These are phyloP conservation scores for Bombus terrestris DNA, from an alignment of 1,140 invertebrate species.

Conservation along the genomic window DNA sequence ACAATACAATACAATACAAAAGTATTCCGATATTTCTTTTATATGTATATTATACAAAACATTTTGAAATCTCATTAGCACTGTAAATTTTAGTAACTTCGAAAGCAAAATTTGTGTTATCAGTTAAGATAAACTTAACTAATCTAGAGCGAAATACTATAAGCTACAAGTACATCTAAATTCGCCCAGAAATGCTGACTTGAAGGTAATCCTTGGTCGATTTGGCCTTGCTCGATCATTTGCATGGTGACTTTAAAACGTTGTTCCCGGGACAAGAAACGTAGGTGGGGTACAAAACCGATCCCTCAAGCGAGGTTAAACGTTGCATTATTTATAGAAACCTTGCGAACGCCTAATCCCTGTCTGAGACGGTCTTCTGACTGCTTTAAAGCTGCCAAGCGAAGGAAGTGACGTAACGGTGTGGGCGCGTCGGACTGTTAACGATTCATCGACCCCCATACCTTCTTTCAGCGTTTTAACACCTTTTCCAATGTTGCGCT, in stretches of 20 bases:
- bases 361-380: conserved; percentile 68
- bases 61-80: too few species aligned
- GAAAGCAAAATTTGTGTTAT: background rate
- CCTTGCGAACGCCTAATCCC: conserved; percentile 67
- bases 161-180: background rate
- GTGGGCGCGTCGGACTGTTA: conserved; percentile 59
- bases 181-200: background rate
- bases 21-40: too few species aligned
- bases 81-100: background rate
- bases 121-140: background rate
- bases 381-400: conserved; percentile 63
- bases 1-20: too few species aligned
- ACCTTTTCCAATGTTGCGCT: background rate
- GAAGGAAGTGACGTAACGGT: conserved; percentile 61
- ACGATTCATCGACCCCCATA: conserved; percentile 47
- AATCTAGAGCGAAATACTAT: background rate
- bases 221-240: conserved; percentile 28
- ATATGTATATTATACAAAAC: too few species aligned
- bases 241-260: conserved; percentile 51
- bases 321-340: conserved; percentile 71
- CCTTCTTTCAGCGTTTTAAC: background rate
- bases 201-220: conserved; percentile 5
- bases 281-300: conserved; percentile 34
- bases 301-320: conserved; percentile 47
- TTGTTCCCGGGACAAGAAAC: background rate